Evolutionary conservation across 2,888 invertebrate species (phyloP).

Genomic region (Antheraea yamamai): DNA sequence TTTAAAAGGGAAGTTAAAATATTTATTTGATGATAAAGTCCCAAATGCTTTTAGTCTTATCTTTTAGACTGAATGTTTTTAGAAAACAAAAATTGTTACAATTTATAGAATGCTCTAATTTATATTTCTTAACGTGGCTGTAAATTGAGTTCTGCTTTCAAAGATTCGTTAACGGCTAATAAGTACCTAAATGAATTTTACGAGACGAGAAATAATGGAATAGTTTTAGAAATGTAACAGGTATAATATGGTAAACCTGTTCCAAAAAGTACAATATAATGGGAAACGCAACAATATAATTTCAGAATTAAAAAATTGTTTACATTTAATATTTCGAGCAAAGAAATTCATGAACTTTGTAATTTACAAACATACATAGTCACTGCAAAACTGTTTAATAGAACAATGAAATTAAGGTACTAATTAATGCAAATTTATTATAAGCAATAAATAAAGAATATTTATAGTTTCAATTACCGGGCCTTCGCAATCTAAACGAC

Average conservation of each 20-base stretch:
- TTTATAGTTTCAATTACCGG: slow-evolving; percentile 52
- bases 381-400: not conserved
- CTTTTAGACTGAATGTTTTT: slow-evolving; percentile 38
- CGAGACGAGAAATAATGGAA: slow-evolving; percentile 68
- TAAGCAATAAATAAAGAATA: slow-evolving; percentile 52
- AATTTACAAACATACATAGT: not conserved
- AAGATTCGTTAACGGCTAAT: slow-evolving; percentile 71
- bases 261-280: slow-evolving; percentile 27
- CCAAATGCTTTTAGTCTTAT: slow-evolving; percentile 47
- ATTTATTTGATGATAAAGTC: slow-evolving; percentile 43
- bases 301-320: not conserved
- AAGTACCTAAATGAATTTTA: slow-evolving; percentile 63
- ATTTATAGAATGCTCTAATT: slow-evolving; percentile 47
- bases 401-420: slow-evolving; percentile 37
- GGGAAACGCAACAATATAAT: not conserved
- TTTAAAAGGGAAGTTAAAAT: slow-evolving; percentile 42
- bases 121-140: slow-evolving; percentile 53
- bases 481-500: slow-evolving; percentile 51
- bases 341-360: not conserved
- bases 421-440: slow-evolving; percentile 47
- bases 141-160: slow-evolving; percentile 56
- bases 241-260: slow-evolving; percentile 63
- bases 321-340: not conserved
- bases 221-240: slow-evolving; percentile 68
- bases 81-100: slow-evolving; percentile 37